Evolutionary conservation across 2,113 vertebrate species (phyloP), one percentile per base, ranked within the genome.

Genomic region (Peromyscus leucopus): DNA sequence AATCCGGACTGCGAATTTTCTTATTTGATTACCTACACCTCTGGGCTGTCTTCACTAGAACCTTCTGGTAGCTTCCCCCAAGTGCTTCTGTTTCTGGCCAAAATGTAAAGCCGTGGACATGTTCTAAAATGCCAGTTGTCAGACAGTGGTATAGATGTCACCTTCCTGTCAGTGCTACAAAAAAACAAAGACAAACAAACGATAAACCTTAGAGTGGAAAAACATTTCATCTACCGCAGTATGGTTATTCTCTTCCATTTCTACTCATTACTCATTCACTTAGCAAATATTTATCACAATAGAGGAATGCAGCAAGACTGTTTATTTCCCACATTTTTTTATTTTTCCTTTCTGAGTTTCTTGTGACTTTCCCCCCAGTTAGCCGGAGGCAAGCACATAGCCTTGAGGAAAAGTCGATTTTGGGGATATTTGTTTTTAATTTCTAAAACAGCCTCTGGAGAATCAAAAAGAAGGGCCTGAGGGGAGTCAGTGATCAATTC

Each of bases 351-450:
- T 94, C 95, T 97, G 89, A 95, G 93, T 63, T 92, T 92, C 86
- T 69, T 59, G n/a, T 78, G 61, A 97, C 93, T 96, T 94, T 69
- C 42, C 95, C 83, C 33, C 51, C 19, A 94, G 91, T 76, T 93
- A 91, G 95, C 97, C 74, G 39, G 72, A 97, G 94, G 97, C 95
- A 96, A 97, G 89, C 85, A 91, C 94, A 93, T 65, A 95, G 95
- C 98, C 97, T 91, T 89, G 95, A 96, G 94, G 88, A 94, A n/a
- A 96, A 96, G 94, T 89, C 78, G 39, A 36, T 96, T 96, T 55
- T 95, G 2, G 82, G 82, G 88, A 65, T 96, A 95, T 98, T 96
- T 97, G 97, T 94, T 96, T 96, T 96, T 95, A 91, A 97, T 97
- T 96, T 97, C 93, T 79, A 79, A 95, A 97, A 89, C 42, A 79